Base-by-base conservation (phyloP, 2,797 vertebrate genomes). In the Acanthis flammea region DNA sequence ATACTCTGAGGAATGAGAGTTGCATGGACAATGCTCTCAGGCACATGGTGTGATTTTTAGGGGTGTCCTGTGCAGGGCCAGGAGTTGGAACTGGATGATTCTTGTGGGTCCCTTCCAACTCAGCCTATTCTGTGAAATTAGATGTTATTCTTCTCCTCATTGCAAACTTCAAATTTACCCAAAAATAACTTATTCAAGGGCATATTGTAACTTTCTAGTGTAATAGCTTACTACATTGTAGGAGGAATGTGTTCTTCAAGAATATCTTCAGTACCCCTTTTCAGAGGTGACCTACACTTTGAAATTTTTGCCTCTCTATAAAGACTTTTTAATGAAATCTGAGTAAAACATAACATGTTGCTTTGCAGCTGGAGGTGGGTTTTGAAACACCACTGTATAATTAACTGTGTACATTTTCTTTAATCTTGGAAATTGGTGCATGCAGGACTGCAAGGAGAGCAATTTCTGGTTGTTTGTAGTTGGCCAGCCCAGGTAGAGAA, bases 401-500 rank as follows among this genome's bases (percentile, higher is more conserved):
- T 85, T 79, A 87, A 50, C 9, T 25, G 24, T 44, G 23, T 22
- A 28, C 31, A 31, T 93, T 78, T 78, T 31, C 75, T 91, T 97
- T 67, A 80, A 79, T 95, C 61, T 90, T 67, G 97, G 97, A 95
- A 94, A 94, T 94, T 91, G 74, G 51, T 96, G 67, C 11, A 25
- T 73, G 41, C 57, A 50, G 97, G 95, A 41, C 22, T 79, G 62
- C 30, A 55, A 77, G 93, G 87, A 48, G n/a, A 93, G 12, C 75
- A 96, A 25, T 90, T 97, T 60, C 85, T 86, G 42, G 39, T 98
- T 98, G 53, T 70, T 96, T 58, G 88, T 82, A 55, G 28, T 1
- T 97, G 95, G 91, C 84, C 85, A 62, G 76, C 92, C 80, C 97
- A 97, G 70, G 95, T 39, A 80, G 92, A 97, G 58, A 97, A 97